Conservation (phyloP, 2,113 vertebrate genomes). For the Bufo gargarizans region DNA sequence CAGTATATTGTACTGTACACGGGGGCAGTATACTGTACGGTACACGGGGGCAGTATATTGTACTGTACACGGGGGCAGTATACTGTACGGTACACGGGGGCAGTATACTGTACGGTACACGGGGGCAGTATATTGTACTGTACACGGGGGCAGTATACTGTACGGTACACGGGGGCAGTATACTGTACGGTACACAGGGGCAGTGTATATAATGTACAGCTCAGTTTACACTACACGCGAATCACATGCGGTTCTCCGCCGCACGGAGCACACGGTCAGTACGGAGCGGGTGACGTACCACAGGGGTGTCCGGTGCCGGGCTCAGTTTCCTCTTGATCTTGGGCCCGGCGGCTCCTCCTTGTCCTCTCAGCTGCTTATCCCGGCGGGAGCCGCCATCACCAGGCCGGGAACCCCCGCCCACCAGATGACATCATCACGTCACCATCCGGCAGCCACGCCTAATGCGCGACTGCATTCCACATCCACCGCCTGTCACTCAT, state of each 20-base stretch:
- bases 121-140: too few relatives aligned
- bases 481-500: background rate
- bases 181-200: background rate
- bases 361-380: slow-evolving; percentile 40
- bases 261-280: too few relatives aligned
- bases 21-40: too few relatives aligned
- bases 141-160: too few relatives aligned
- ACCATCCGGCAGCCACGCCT: background rate
- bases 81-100: too few relatives aligned
- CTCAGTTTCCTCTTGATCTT: background rate
- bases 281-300: background rate
- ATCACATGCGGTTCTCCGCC: too few relatives aligned
- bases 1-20: too few relatives aligned
- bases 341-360: slow-evolving; percentile 7
- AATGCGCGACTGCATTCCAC: background rate
- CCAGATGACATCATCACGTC: background rate
- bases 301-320: background rate
- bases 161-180: too few relatives aligned
- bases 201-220: background rate
- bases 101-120: too few relatives aligned
- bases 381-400: slow-evolving; percentile 43
- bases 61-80: too few relatives aligned
- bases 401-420: slow-evolving; percentile 51
- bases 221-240: too few relatives aligned
- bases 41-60: too few relatives aligned